phyloP scores from a whole-genome alignment of 2,888 invertebrate genomes.

The Rhyacophila evoluta region DNA sequence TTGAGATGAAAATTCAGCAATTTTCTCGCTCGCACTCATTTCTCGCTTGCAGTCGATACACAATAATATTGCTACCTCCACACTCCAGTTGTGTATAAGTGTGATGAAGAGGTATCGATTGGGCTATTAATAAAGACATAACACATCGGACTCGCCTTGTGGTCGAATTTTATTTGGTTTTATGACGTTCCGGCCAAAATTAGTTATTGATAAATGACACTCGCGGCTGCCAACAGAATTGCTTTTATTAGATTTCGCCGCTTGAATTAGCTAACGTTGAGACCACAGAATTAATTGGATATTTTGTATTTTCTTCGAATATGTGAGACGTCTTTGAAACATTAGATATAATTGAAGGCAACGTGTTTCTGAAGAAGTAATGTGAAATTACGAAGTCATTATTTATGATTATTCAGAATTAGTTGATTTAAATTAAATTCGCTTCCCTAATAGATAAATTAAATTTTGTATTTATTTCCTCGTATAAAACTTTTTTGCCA shows the following conservation, averaged over 20 bases:
- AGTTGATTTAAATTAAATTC: too few relatives aligned
- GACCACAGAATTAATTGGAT: constrained; percentile 22
- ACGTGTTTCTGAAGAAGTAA: too few relatives aligned
- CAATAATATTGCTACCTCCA: neutral
- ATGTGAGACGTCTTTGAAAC: neutral
- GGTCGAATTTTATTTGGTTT: neutral
- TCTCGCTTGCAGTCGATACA: too few relatives aligned
- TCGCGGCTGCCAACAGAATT: neutral
- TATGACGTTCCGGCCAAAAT: neutral
- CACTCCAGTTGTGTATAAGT: constrained; percentile 32
- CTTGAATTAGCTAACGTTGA: neutral
- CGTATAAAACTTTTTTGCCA: too few relatives aligned
- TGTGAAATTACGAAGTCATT: too few relatives aligned
- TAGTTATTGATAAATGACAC: constrained; percentile 17
- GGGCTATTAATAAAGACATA: constrained; percentile 17
- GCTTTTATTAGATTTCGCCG: neutral
- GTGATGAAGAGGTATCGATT: constrained; percentile 30
- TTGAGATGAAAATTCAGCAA: too few relatives aligned
- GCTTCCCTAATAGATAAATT: too few relatives aligned
- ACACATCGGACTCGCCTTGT: neutral
- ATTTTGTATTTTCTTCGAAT: neutral
- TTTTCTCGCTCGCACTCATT: too few relatives aligned
- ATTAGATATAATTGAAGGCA: neutral
- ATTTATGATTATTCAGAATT: too few relatives aligned
- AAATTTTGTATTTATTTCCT: too few relatives aligned